Conservation (phyloP, 2,888 invertebrate genomes). For the Priocnemis perturbator region DNA sequence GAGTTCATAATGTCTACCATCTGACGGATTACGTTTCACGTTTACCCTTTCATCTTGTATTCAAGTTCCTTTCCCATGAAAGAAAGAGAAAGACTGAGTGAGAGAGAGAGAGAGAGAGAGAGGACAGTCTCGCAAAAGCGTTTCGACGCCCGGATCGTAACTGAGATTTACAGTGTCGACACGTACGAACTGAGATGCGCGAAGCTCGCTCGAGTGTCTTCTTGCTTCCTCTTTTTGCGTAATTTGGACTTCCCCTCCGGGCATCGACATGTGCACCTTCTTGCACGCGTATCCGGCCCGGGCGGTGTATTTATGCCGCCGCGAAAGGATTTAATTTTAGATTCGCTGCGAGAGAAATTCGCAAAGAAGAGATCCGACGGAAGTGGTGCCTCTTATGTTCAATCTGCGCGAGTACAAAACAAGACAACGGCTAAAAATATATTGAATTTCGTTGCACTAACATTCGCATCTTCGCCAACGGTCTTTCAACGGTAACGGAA, state of each 20-base stretch:
- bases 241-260: constrained; percentile 36
- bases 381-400: neutral
- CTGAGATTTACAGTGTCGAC: constrained; percentile 19
- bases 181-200: constrained; percentile 5
- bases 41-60: neutral
- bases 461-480: too few relatives aligned
- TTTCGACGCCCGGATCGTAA: neutral
- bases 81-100: too few relatives aligned
- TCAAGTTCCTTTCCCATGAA: too few relatives aligned
- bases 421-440: too few relatives aligned
- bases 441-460: too few relatives aligned
- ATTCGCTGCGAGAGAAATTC: constrained; percentile 8
- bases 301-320: constrained; percentile 17
- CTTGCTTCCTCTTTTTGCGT: constrained; percentile 13
- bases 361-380: constrained; percentile 1
- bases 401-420: neutral
- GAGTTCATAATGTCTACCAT: neutral
- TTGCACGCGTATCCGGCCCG: constrained; percentile 38
- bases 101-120: too few relatives aligned
- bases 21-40: neutral
- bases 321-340: constrained; percentile 24
- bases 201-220: neutral
- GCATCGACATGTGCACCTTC: constrained; percentile 45
- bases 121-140: too few relatives aligned
- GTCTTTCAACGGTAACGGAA: too few relatives aligned